Evolutionary conservation across 2,888 invertebrate genomes (phyloP).

Genomic region (Pristionchus fissidentatus): DNA sequence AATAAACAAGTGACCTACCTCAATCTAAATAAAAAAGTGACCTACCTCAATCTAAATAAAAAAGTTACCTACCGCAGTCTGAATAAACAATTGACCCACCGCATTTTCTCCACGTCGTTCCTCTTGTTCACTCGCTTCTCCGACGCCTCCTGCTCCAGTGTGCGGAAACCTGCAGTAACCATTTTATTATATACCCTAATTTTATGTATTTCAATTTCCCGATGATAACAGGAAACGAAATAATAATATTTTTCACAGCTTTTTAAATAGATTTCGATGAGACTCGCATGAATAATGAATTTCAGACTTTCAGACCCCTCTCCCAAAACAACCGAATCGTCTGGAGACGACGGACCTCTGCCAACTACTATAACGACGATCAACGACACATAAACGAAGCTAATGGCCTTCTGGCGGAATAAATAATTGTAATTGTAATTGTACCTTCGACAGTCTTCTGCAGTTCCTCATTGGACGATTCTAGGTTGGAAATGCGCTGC

Average conservation of each 20-base stretch:
- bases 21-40: neutral
- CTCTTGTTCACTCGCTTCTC: constrained; percentile 6
- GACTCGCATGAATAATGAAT: neutral
- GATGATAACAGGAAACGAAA: neutral
- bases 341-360: too few relatives aligned
- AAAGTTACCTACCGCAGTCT: neutral
- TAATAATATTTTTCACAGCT: too few relatives aligned
- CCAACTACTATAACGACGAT: too few relatives aligned
- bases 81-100: neutral
- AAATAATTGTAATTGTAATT: too few relatives aligned
- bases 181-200: neutral
- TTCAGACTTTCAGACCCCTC: neutral
- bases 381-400: too few relatives aligned
- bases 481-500: constrained; percentile 64
- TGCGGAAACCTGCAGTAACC: constrained; percentile 23
- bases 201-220: neutral
- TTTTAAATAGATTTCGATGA: too few relatives aligned
- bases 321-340: too few relatives aligned
- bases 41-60: neutral
- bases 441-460: constrained; percentile 49
- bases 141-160: constrained; percentile 21
- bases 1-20: too few relatives aligned
- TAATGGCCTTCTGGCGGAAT: too few relatives aligned
- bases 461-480: constrained; percentile 63
- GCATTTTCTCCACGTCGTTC: neutral